Base-by-base conservation (phyloP, 2,888 invertebrate species). In the Nycteola revayana region DNA sequence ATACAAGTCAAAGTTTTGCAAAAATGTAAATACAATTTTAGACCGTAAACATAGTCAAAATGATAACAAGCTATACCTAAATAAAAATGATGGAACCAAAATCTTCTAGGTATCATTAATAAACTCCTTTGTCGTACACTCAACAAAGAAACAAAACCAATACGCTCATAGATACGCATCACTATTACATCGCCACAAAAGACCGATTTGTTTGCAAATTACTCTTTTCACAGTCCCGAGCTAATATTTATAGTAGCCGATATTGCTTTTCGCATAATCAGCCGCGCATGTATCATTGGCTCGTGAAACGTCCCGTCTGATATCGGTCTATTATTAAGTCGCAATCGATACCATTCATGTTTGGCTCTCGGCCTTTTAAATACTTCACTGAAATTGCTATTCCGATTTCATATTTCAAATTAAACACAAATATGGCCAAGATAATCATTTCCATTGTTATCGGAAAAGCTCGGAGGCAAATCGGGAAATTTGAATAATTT, bases 241-340 rank as follows among this genome's bases (percentile, higher is more conserved):
- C 34, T 42, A 41, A 45, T 49, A 39, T 57, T 41, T 48, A 48
- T 49, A 37, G 41, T 33, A 28, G 24, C 29, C 25, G 21, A 39
- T 36, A 44, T 53, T 57, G 43, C 35, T 33, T 52, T 43, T 53
- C 36, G 38, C 49, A 44, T 53, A 49, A 53, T 57, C 40, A 28
- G n/a, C 10, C 26, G 26, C 26, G 43, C 42, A 36, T 51, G 52
- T 52, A 42, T 46, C 51, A 52, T 40, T 42, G 27, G 32, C 5
- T 14, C 30, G 42, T 29, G 38, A 23, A 42, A 21, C 26, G 32
- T 22, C 11, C 31, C 32, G 36, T 35, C 52, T 56, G 48, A 40
- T 30, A 52, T 40, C 23, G 27, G 34, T 43, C 49, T 53, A 49
- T 53, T 53, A 53, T 53, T 53, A 53, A 41, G 44, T 37, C 25